phyloP scores from a whole-genome alignment of 2,113 vertebrate species.

The Bagarius yarrelli region DNA sequence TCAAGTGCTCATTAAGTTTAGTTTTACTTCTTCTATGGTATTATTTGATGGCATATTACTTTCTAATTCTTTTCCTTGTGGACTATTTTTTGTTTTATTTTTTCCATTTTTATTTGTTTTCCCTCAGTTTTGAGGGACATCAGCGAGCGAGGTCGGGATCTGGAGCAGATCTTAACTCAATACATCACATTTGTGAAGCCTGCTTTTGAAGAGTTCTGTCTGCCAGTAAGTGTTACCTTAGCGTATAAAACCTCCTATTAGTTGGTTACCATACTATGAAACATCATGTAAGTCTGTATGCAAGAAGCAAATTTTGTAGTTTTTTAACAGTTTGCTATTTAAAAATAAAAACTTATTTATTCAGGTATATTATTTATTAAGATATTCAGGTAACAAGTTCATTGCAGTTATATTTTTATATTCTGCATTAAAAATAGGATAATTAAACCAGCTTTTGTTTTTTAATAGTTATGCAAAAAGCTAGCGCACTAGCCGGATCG shows the following conservation, averaged over 20 bases:
- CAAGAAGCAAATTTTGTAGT: neutral
- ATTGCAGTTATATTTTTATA: neutral
- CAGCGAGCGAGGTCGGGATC: conserved; percentile 83
- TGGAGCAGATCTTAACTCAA: conserved; percentile 86
- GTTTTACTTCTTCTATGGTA: neutral
- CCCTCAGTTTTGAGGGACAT: conserved; percentile 85
- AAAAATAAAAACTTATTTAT: too few relatives aligned
- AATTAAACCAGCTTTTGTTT: neutral
- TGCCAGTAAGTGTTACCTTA: conserved; percentile 81
- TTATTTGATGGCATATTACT: neutral
- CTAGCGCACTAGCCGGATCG: neutral
- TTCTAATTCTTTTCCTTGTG: neutral
- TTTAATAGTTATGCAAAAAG: neutral
- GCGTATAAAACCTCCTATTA: neutral
- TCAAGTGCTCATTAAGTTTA: neutral
- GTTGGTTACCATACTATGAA: neutral
- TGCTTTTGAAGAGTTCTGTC: conserved; percentile 93
- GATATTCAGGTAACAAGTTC: neutral
- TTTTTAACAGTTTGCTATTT: neutral
- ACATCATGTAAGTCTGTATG: neutral
- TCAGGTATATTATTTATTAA: too few relatives aligned
- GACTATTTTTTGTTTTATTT: neutral
- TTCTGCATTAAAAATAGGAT: neutral
- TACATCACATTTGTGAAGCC: conserved; percentile 95
- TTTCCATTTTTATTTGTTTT: neutral